These are phyloP conservation scores for Heteropelma amictum DNA, from an alignment of 2,888 invertebrate genomes.

Conservation along the genomic window DNA sequence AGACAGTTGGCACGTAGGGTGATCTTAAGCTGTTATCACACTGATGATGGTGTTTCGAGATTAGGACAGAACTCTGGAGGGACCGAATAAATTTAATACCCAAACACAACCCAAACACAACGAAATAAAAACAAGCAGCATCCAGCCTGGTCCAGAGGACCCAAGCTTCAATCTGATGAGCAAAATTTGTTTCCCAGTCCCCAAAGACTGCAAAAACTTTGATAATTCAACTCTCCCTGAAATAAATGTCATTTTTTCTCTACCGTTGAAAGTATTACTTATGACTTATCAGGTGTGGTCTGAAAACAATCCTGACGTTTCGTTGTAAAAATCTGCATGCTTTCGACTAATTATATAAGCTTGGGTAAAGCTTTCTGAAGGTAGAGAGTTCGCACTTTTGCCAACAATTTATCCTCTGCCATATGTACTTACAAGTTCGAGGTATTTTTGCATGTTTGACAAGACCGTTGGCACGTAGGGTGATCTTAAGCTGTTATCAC, in stretches of 20 bases:
- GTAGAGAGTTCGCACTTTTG: background rate
- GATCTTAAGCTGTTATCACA: conserved; percentile 23
- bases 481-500: conserved; percentile 24
- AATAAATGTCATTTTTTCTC: too few relatives aligned
- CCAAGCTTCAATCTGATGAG: background rate
- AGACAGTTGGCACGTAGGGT: conserved; percentile 40
- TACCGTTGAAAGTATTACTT: too few relatives aligned
- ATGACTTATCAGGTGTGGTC: too few relatives aligned
- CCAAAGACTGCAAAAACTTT: too few relatives aligned
- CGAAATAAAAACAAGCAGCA: background rate
- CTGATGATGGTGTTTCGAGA: conserved; percentile 34
- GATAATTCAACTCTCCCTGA: too few relatives aligned
- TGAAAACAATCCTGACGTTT: background rate
- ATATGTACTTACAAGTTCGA: background rate
- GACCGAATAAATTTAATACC: conserved; percentile 53
- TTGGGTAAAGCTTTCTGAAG: background rate
- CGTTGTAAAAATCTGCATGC: background rate
- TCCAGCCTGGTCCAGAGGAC: background rate
- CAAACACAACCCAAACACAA: conserved; percentile 1
- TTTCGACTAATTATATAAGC: background rate
- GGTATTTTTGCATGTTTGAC: background rate
- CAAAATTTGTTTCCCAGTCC: too few relatives aligned
- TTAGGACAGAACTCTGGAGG: conserved; percentile 38
- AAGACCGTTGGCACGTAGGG: conserved; percentile 37
- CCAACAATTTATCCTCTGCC: background rate